These are phyloP conservation scores for Choristoneura fumiferana DNA, from an alignment of 1,140 invertebrate species.

Conservation along the genomic window DNA sequence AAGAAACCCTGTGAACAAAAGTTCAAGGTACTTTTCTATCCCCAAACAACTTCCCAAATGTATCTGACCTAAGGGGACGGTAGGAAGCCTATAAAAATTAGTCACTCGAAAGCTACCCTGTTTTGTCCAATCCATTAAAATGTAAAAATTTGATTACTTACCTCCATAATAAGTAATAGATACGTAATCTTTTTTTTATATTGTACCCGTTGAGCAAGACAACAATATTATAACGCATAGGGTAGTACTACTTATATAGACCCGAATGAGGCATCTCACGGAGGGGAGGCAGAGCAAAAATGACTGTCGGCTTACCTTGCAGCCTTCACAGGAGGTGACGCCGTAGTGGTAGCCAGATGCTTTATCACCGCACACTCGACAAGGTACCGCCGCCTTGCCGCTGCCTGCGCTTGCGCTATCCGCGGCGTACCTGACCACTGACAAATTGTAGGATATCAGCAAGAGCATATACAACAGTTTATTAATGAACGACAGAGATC, in stretches of 20 bases:
- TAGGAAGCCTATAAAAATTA: no score
- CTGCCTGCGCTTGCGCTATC: conserved; percentile 43
- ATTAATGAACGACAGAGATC: no score
- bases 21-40: conserved; percentile 32
- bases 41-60: conserved; percentile 31
- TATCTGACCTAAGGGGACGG: neutral
- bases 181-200: no score
- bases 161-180: no score
- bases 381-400: conserved; percentile 94
- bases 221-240: no score
- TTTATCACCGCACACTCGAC: conserved; percentile 99
- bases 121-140: no score
- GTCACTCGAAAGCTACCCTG: no score
- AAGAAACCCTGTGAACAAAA: conserved; percentile 88
- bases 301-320: conserved; percentile 87
- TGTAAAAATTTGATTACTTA: no score
- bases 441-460: neutral
- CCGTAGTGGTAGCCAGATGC: conserved; percentile 99
- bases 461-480: neutral
- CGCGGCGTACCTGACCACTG: conserved; percentile 27
- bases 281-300: neutral
- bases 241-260: no score
- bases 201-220: no score
- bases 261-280: no score
- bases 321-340: conserved; percentile 99